A percentile compares a stretch with the other conserved stretches of the same genome.
These are phyloP conservation scores for Ceratina calcarata DNA, from an alignment of 1,140 invertebrate genomes.

Conservation along the genomic window DNA sequence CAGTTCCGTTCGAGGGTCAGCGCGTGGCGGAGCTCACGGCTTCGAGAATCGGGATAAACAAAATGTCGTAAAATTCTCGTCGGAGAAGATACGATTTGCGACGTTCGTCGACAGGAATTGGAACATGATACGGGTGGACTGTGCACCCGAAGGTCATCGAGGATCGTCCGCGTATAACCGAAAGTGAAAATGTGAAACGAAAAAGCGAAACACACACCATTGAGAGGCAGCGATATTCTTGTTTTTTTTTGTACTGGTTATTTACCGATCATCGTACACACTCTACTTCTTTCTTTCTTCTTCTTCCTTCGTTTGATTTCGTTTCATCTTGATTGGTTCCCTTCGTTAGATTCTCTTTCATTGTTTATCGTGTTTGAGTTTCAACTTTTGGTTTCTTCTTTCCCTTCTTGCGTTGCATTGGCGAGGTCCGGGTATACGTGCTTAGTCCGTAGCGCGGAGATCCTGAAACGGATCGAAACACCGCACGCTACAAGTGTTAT, in stretches of 20 bases:
- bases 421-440: conserved; percentile 42
- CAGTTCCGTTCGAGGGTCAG: conserved; percentile 20
- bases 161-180: conserved; percentile 23
- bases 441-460: conserved; percentile 13
- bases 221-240: conserved; percentile 27
- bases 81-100: background rate
- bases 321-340: background rate
- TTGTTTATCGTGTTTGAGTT: too few species aligned
- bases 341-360: background rate
- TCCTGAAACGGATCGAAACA: background rate
- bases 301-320: background rate
- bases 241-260: background rate
- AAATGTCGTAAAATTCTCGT: background rate
- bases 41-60: conserved; percentile 5
- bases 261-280: background rate
- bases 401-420: conserved; percentile 13
- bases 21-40: background rate
- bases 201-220: conserved; percentile 17
- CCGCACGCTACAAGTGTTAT: conserved; percentile 6
- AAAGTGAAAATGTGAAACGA: conserved; percentile 9
- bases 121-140: background rate
- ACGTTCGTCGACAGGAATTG: background rate
- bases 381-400: background rate
- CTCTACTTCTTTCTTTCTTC: conserved; percentile 1
- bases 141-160: conserved; percentile 23